These are phyloP conservation scores for Serrognathus titanus DNA, from an alignment of 2,888 invertebrate species.

Conservation along the genomic window DNA sequence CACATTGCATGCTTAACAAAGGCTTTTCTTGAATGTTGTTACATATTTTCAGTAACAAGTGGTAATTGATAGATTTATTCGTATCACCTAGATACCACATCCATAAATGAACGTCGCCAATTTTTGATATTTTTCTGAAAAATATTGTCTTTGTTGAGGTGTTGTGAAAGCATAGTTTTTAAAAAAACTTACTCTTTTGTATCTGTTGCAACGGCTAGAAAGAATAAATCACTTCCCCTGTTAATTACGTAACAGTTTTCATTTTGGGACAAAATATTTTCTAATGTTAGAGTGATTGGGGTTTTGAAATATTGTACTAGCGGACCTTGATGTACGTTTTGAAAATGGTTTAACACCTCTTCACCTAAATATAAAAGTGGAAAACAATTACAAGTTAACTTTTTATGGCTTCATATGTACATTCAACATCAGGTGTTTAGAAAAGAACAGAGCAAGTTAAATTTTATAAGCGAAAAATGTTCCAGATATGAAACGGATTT, in stretches of 20 bases:
- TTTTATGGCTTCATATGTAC: neutral
- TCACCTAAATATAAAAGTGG: conserved; percentile 23
- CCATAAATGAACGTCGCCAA: conserved; percentile 30
- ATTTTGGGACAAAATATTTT: conserved; percentile 29
- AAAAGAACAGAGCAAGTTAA: neutral
- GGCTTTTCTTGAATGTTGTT: conserved; percentile 24
- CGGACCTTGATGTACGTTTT: conserved; percentile 40
- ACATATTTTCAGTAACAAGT: conserved; percentile 35
- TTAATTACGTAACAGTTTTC: conserved; percentile 35
- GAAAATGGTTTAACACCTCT: conserved; percentile 40
- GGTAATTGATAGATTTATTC: conserved; percentile 33
- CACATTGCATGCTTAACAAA: conserved; percentile 35
- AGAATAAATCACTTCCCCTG: conserved; percentile 34
- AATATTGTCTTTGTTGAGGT: neutral
- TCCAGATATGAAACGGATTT: neutral
- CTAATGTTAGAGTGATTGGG: conserved; percentile 33
- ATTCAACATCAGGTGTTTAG: neutral
- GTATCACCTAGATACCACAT: conserved; percentile 37
- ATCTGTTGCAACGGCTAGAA: conserved; percentile 26
- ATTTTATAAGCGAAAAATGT: neutral
- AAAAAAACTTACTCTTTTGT: conserved; percentile 7
- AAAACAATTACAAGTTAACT: neutral
- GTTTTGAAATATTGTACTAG: conserved; percentile 43
- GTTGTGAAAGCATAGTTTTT: neutral
- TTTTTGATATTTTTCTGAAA: neutral